Conservation (phyloP, 1,140 invertebrate species). For the Bilobella aurantiaca region DNA sequence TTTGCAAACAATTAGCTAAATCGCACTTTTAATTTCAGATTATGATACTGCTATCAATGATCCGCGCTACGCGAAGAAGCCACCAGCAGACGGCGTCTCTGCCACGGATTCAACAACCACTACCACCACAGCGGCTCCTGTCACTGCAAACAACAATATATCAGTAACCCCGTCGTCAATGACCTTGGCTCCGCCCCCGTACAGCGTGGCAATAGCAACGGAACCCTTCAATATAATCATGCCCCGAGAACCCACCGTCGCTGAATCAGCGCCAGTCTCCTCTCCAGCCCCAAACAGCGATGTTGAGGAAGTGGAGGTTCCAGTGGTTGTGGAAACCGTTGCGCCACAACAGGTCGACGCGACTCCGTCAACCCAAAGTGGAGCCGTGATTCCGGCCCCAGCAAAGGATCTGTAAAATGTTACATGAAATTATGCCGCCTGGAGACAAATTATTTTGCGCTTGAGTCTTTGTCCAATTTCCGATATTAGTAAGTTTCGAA, state of each 20-base stretch:
- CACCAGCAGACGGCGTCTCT: constrained; percentile 15
- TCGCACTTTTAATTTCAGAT: constrained; percentile 32
- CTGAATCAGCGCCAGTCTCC: neutral
- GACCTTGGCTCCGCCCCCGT: constrained; percentile 13
- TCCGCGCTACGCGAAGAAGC: constrained; percentile 38
- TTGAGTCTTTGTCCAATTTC: too few relatives aligned
- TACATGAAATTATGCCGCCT: too few relatives aligned
- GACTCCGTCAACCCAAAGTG: too few relatives aligned
- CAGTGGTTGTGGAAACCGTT: too few relatives aligned
- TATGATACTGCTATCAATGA: constrained; percentile 42
- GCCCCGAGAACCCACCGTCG: neutral
- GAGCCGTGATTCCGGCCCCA: too few relatives aligned
- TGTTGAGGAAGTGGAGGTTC: neutral
- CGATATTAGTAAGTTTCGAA: too few relatives aligned
- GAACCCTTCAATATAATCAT: constrained; percentile 8
- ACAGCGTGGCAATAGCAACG: constrained; percentile 15
- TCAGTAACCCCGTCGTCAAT: neutral
- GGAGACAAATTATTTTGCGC: too few relatives aligned
- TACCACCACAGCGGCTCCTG: constrained; percentile 17
- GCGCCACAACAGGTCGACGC: too few relatives aligned
- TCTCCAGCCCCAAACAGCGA: neutral
- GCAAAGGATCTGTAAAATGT: too few relatives aligned
- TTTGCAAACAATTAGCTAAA: neutral
- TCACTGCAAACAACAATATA: constrained; percentile 7
- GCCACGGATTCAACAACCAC: neutral